Evolutionary conservation across 2,888 invertebrate genomes (phyloP).

Genomic region (Allolobophora icterica): DNA sequence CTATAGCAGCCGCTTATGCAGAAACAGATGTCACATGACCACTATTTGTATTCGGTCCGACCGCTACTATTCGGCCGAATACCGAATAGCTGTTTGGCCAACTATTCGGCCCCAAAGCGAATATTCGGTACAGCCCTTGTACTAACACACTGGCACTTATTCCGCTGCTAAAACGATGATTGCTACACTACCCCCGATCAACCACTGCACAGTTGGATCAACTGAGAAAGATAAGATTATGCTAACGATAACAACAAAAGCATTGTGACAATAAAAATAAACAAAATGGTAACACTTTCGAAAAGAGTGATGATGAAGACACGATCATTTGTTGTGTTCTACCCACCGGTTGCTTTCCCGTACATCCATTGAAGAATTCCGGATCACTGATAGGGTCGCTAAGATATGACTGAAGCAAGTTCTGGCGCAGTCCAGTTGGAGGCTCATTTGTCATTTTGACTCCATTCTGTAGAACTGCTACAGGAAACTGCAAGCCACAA

Average conservation of each 20-base stretch:
- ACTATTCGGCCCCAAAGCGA: too few species aligned
- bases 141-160: too few species aligned
- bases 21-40: too few species aligned
- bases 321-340: not conserved
- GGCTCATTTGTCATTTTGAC: constrained; percentile 95
- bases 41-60: too few species aligned
- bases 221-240: not conserved
- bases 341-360: constrained; percentile 70
- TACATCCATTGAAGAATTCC: constrained; percentile 79
- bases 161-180: too few species aligned
- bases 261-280: not conserved
- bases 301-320: not conserved
- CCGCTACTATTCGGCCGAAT: too few species aligned
- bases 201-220: too few species aligned
- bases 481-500: constrained; percentile 74
- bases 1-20: too few species aligned
- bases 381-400: constrained; percentile 85
- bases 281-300: too few species aligned
- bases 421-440: constrained; percentile 84
- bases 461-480: constrained; percentile 83
- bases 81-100: too few species aligned
- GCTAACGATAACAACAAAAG: not conserved
- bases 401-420: constrained; percentile 81
- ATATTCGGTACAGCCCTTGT: too few species aligned
- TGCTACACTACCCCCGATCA: too few species aligned